A percentile compares a stretch with the other conserved stretches of the same genome.
Conservation (phyloP, 2,797 vertebrate genomes). For the Mormyrops attenuatus region DNA sequence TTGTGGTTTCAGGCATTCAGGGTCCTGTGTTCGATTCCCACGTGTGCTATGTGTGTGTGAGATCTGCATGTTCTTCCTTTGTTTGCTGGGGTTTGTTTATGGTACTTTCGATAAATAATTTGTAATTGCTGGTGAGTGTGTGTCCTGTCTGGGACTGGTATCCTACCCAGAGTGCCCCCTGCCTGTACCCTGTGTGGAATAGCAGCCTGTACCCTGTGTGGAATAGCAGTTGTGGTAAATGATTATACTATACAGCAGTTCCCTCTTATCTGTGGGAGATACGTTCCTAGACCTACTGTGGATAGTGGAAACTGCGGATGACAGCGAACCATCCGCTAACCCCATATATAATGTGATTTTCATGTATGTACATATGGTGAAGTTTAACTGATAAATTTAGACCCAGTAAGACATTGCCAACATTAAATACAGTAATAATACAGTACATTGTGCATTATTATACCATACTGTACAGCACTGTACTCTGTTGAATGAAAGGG, state of each 20-base stretch:
- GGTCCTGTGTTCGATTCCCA: background rate
- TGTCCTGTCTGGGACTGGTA: background rate
- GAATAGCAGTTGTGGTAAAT: background rate
- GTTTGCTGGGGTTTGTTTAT: background rate
- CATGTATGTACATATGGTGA: background rate
- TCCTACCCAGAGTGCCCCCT: background rate
- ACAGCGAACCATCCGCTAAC: background rate
- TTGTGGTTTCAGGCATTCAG: background rate
- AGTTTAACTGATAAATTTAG: background rate
- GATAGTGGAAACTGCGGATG: background rate
- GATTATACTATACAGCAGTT: background rate
- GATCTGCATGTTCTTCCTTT: background rate
- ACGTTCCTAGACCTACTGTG: background rate
- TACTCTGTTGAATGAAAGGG: background rate
- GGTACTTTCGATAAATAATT: background rate
- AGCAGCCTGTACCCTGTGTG: background rate
- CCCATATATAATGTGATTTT: background rate
- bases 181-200: background rate
- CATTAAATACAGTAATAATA: background rate
- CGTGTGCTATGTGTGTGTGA: background rate
- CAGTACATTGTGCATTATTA: background rate
- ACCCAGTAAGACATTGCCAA: background rate
- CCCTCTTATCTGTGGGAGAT: background rate
- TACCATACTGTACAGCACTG: background rate
- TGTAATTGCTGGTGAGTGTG: background rate